A percentile compares a stretch with the other conserved stretches of the same genome.
Evolutionary conservation across 2,797 vertebrate genomes (phyloP).

Genomic region (Paguma larvata): DNA sequence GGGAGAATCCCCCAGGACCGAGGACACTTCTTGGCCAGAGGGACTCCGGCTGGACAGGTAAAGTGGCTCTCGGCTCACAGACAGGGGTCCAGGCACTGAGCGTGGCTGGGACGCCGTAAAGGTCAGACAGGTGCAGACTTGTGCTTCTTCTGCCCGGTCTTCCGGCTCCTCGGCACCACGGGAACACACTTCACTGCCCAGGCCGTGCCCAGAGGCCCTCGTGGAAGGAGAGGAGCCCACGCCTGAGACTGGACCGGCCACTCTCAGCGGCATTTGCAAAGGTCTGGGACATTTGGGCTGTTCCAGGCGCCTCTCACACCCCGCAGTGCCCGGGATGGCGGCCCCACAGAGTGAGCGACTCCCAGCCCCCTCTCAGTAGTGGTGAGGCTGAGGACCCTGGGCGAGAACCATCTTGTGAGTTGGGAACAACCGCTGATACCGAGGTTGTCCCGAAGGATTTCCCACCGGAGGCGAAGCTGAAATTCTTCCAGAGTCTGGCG

Average conservation of each 20-base stretch:
- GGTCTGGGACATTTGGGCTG: not conserved
- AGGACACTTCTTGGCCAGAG: no score
- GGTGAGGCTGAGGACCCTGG: not conserved
- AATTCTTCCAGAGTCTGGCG: not conserved
- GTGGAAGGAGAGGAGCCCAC: no score
- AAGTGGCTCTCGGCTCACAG: not conserved
- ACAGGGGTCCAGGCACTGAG: not conserved
- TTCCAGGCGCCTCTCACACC: rapidly evolving
- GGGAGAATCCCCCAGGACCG: not conserved
- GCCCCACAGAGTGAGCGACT: not conserved
- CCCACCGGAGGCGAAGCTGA: not conserved
- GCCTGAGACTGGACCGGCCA: no score
- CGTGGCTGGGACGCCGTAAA: not conserved
- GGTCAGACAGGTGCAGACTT: not conserved
- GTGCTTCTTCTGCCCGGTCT: not conserved
- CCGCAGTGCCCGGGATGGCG: not conserved
- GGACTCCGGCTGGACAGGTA: not conserved
- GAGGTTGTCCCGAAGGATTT: not conserved
- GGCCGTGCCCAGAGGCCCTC: no score
- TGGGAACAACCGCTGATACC: not conserved
- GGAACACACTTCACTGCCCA: rapidly evolving
- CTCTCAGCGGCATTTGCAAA: not conserved
- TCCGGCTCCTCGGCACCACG: not conserved
- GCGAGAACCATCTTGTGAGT: not conserved
- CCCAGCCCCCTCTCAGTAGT: no score